Evolutionary conservation across 2,888 invertebrate species (phyloP).

Genomic region (Macrophya annulata): DNA sequence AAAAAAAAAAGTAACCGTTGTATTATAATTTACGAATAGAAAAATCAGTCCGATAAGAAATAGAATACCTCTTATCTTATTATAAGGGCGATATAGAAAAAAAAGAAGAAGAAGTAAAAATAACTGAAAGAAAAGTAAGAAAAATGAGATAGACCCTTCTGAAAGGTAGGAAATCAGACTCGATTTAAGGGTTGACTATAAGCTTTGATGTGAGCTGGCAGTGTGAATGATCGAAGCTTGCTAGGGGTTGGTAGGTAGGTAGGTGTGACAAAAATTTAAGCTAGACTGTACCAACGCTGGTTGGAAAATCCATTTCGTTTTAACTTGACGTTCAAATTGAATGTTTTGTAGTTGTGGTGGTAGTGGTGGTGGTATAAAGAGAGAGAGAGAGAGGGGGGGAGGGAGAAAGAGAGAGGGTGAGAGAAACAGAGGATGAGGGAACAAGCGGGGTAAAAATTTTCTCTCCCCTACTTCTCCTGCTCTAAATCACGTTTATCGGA

Average conservation of each 20-base stretch:
- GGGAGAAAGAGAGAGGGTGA: constrained; percentile 59
- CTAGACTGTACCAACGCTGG: constrained; percentile 73
- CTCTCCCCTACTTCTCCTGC: constrained; percentile 66
- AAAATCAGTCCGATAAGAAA: no score
- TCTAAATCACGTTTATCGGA: constrained; percentile 77
- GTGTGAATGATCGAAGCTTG: neutral
- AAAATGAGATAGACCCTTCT: neutral
- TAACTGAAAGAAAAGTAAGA: neutral
- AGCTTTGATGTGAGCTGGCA: neutral
- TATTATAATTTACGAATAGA: no score
- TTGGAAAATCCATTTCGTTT: constrained; percentile 83
- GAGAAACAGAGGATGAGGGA: constrained; percentile 63
- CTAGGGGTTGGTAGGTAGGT: constrained; percentile 57
- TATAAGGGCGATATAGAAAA: no score
- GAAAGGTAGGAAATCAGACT: neutral
- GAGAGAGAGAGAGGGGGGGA: constrained; percentile 59
- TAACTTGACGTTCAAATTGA: constrained; percentile 84
- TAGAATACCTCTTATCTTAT: no score
- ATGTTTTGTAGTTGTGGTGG: constrained; percentile 81
- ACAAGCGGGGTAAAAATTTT: constrained; percentile 55
- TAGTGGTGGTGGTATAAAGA: constrained; percentile 62
- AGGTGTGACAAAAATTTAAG: constrained; percentile 59
- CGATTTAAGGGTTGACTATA: neutral
- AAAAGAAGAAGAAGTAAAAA: no score
- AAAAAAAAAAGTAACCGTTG: no score